Base-by-base conservation (phyloP, 2,113 vertebrate species). In the Anguilla rostrata region DNA sequence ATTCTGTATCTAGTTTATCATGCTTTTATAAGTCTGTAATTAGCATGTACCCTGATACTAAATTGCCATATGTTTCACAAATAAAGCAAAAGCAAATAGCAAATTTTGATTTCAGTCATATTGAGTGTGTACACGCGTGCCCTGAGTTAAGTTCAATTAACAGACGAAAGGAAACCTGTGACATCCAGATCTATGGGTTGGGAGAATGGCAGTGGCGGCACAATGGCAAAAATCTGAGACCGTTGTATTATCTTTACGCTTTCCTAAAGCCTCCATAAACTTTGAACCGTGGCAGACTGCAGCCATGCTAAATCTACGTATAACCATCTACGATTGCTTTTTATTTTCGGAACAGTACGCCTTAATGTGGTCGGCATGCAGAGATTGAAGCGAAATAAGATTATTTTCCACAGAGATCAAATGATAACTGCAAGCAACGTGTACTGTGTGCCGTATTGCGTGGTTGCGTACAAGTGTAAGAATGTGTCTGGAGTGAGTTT, bases 1-100 rank as follows among this genome's bases (percentile, higher is more conserved):
- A 53, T 53, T 11, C 49, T 53, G 11, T 53, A 91, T n/a, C 81
- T 90, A 86, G 87, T 92, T 93, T 94, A 94, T 94, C 92, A 92
- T 92, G 88, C 88, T 89, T 87, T 89, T 92, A 94, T 92, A 92
- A 91, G 91, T 34, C 90, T 94, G 90, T 94, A 93, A 94, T 95
- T 94, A 94, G 91, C 91, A 92, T 92, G 83, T 88, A 88, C 89
- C 14, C 93, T 93, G 91, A 92, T 93, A 90, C 86, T 88, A 91
- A 93, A 87, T 88, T 86, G 90, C 91, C 92, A 92, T 93, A 92
- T 93, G 94, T 92, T 94, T 93, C 90, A 91, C 88, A 75, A 75
- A 29, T n/a, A 88, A 93, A 93, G 91, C 7, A 53, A 53, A 91
- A 84, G 87, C 18, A 26, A 88, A n/a, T n/a, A n/a, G n/a, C n/a